A percentile compares a stretch with the other conserved stretches of the same genome.
phyloP scores from a whole-genome alignment of 2,888 invertebrate genomes.

The Plusia festucae region DNA sequence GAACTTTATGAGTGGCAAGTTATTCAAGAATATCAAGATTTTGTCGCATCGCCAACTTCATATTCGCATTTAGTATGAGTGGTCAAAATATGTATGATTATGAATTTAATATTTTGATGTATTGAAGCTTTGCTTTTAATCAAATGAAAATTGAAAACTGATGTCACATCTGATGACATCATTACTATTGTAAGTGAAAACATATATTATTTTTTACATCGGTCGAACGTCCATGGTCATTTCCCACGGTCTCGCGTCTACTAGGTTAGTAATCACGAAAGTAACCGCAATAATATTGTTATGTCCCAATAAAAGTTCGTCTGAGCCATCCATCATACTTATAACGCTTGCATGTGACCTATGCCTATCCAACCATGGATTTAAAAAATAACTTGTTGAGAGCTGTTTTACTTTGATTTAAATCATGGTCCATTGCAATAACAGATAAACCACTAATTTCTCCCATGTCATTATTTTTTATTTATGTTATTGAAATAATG shows the following conservation, averaged over 20 bases:
- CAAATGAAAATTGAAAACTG: neutral
- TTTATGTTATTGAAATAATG: no score
- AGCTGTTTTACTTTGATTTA: conserved; percentile 14
- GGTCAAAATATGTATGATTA: neutral
- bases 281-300: conserved; percentile 50
- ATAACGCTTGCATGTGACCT: conserved; percentile 36
- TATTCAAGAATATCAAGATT: conserved; percentile 60
- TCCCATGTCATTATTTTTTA: no score
- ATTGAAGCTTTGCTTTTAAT: neutral
- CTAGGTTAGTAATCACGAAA: conserved; percentile 49
- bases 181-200: conserved; percentile 1
- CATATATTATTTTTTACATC: conserved; percentile 17
- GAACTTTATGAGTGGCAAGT: conserved; percentile 66
- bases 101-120: neutral
- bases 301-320: conserved; percentile 47
- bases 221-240: conserved; percentile 24
- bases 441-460: no score
- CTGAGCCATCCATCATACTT: conserved; percentile 44
- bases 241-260: conserved; percentile 53
- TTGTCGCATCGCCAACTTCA: conserved; percentile 61
- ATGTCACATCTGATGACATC: neutral
- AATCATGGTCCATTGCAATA: neutral
- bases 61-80: conserved; percentile 33
- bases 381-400: conserved; percentile 19
- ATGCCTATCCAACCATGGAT: no score